Evolutionary conservation across 2,888 invertebrate genomes (phyloP), one percentile per base, ranked within the genome.

Genomic region (Nudaria mundana): DNA sequence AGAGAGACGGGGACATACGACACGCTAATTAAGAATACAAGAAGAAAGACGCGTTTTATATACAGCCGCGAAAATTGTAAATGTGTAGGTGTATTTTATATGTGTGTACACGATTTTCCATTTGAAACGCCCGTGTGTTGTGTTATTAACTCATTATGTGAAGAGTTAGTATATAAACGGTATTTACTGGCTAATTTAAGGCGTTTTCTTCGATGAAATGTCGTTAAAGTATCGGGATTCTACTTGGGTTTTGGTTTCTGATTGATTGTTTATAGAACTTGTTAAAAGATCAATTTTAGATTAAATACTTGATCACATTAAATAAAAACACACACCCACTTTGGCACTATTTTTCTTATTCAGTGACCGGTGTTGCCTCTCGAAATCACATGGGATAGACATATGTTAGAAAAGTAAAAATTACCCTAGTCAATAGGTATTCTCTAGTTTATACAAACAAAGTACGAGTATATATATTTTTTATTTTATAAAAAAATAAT

Each of bases 21-120:
- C 87, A 90, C 91, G 91, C 91, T 92, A 92, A 92, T 92, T 92
- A 92, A 91, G 91, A 91, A 92, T 91, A 90, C 91, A 83, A 89
- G 91, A 91, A 92, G 91, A 91, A 91, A 91, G 83, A 83, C 90
- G 81, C 80, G 78, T 86, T 83, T 82, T 85, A 87, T 83, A 79
- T 86, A 82, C 88, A 67, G 52, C 63, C 58, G 52, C 62, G 86
- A 85, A 87, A 76, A 59, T 52, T 67, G 64, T 63, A 48, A 38
- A 51, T 61, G 81, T 80, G 73, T 70, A 73, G 32, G 77, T 67
- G 49, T 44, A 44, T 58, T 68, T 57, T 74, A 54, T 70, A 58
- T 63, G 63, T 69, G 73, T 76, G 73, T 55, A 29, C 54, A 56
- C 56, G 66, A 71, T 76, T 79, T 80, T 77, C 78, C 79, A 70